phyloP scores from a whole-genome alignment of 2,888 invertebrate genomes.

The Acanthosepion lycidas region DNA sequence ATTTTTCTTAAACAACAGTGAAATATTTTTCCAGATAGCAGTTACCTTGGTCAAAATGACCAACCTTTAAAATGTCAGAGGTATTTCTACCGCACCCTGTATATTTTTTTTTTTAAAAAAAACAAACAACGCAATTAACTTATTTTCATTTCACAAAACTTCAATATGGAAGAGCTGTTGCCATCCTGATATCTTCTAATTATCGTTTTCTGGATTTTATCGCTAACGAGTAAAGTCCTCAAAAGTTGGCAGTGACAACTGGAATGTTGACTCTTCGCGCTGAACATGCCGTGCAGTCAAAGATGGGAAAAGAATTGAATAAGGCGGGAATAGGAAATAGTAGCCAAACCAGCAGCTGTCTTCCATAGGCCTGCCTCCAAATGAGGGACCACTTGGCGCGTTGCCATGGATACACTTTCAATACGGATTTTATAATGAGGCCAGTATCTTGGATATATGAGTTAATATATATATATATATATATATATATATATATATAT shows the following conservation, averaged over 20 bases:
- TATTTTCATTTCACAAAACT: neutral
- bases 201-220: neutral
- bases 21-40: too few species aligned
- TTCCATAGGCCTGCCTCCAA: neutral
- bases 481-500: neutral
- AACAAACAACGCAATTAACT: too few species aligned
- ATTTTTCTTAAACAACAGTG: too few species aligned
- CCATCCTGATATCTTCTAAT: neutral
- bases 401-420: constrained; percentile 9
- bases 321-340: neutral
- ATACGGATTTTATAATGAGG: neutral
- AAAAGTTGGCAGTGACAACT: neutral
- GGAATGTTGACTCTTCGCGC: neutral
- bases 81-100: too few species aligned
- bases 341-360: neutral
- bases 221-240: constrained; percentile 6
- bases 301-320: neutral
- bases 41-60: too few species aligned
- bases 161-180: neutral
- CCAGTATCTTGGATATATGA: neutral
- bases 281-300: neutral
- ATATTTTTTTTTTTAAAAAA: too few species aligned
- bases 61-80: too few species aligned
- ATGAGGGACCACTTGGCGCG: neutral
- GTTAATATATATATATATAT: neutral